A percentile compares a stretch with the other conserved stretches of the same genome.
Evolutionary conservation across 2,888 invertebrate species (phyloP).

Genomic region (Drosophila histrio): DNA sequence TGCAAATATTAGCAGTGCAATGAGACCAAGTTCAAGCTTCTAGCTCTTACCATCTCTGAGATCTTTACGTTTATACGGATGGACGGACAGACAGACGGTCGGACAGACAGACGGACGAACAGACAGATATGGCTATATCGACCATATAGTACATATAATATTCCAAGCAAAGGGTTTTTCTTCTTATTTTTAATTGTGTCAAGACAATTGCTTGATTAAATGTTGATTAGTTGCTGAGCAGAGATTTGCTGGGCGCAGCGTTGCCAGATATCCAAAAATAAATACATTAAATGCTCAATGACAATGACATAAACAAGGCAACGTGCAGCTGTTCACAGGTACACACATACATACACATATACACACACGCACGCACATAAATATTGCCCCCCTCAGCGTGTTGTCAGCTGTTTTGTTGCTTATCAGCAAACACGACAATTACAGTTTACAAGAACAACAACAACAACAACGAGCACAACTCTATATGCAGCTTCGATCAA

Average conservation of each 20-base stretch:
- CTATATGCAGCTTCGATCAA: conserved; percentile 34
- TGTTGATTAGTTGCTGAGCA: conserved; percentile 60
- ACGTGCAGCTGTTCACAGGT: conserved; percentile 73
- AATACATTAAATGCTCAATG: background rate
- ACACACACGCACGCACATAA: background rate
- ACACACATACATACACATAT: conserved; percentile 12
- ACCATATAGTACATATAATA: too few relatives aligned
- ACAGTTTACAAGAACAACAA: conserved; percentile 14
- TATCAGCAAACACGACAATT: conserved; percentile 34
- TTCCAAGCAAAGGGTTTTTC: too few relatives aligned
- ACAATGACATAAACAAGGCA: conserved; percentile 1
- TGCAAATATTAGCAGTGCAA: too few relatives aligned
- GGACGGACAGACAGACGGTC: too few relatives aligned
- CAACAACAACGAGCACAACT: background rate
- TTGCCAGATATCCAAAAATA: conserved; percentile 32
- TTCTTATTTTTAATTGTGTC: too few relatives aligned
- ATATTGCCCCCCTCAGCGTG: background rate
- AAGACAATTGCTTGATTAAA: too few relatives aligned
- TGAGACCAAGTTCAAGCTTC: too few relatives aligned
- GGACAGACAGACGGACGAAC: too few relatives aligned
- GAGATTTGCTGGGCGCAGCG: conserved; percentile 29
- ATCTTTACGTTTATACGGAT: too few relatives aligned
- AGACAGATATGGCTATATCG: too few relatives aligned
- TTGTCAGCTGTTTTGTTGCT: conserved; percentile 51
- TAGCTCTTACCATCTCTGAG: too few relatives aligned